phyloP scores from a whole-genome alignment of 2,888 invertebrate species.

The Lypha dubia region DNA sequence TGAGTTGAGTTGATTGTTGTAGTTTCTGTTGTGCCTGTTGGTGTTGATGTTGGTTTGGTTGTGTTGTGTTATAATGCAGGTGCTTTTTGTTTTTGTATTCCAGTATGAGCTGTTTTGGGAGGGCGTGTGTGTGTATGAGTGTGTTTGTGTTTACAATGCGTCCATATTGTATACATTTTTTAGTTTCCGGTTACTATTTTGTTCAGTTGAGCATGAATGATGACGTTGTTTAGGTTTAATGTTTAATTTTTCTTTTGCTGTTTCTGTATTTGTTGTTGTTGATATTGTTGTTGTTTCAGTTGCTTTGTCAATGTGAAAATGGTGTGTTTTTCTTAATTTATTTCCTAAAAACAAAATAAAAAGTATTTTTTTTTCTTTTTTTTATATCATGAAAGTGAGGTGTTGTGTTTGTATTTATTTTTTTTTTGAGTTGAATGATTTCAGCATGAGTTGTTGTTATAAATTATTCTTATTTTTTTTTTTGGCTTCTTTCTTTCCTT shows the following conservation, averaged over 20 bases:
- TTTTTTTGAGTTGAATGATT: slow-evolving; percentile 57
- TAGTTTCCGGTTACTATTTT: slow-evolving; percentile 34
- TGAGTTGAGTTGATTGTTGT: slow-evolving; percentile 71
- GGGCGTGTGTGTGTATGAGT: background rate
- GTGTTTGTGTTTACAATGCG: slow-evolving; percentile 17
- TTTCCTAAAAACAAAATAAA: slow-evolving; percentile 70
- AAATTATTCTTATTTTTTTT: slow-evolving; percentile 35
- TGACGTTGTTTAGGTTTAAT: background rate
- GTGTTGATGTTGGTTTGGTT: slow-evolving; percentile 22
- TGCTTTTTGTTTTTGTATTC: slow-evolving; percentile 6
- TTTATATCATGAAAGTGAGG: slow-evolving; percentile 40
- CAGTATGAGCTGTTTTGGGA: slow-evolving; percentile 11
- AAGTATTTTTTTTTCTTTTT: slow-evolving; percentile 24
- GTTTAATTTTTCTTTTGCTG: slow-evolving; percentile 6
- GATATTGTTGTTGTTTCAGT: slow-evolving; percentile 13
- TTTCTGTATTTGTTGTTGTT: slow-evolving; percentile 25
- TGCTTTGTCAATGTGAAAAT: slow-evolving; percentile 12
- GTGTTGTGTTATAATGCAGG: slow-evolving; percentile 13
- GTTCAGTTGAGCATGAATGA: background rate
- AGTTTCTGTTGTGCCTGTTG: slow-evolving; percentile 18
- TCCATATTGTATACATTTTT: background rate
- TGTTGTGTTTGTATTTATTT: slow-evolving; percentile 33
- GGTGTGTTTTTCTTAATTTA: slow-evolving; percentile 63
- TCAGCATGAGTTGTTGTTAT: slow-evolving; percentile 46
- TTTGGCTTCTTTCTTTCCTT: slow-evolving; percentile 37